Percentiles rank a stretch among this genome's conserved stretches.
Evolutionary conservation across 2,888 invertebrate genomes (phyloP).

Genomic region (Protonemura montana): DNA sequence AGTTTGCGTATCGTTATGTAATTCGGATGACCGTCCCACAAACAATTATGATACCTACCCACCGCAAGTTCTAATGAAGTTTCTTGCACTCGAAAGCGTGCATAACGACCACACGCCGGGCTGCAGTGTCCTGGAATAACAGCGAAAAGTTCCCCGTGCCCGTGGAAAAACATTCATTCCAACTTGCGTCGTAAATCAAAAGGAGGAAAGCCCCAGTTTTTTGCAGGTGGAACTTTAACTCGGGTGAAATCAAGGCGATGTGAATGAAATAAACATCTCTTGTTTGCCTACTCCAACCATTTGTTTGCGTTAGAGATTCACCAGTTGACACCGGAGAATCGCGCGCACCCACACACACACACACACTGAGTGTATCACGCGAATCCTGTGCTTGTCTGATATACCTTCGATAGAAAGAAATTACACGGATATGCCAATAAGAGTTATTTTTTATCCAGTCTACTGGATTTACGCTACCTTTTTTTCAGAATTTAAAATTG

Average conservation of each 20-base stretch:
- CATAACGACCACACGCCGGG: not conserved
- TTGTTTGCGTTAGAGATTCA: not conserved
- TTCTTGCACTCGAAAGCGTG: slow-evolving; percentile 16
- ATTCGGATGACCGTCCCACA: not conserved
- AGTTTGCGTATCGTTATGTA: not conserved
- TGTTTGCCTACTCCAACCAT: not conserved
- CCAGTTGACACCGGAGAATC: not conserved
- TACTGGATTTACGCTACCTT: too few species aligned
- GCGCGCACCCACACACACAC: too few species aligned
- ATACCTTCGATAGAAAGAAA: too few species aligned
- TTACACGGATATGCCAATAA: too few species aligned
- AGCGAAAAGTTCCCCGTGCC: not conserved
- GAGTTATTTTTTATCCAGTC: too few species aligned
- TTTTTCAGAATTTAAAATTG: too few species aligned
- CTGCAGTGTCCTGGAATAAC: not conserved
- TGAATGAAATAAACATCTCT: not conserved
- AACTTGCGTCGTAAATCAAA: slow-evolving; percentile 9
- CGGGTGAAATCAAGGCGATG: not conserved
- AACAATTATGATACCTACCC: not conserved
- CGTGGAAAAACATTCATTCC: not conserved
- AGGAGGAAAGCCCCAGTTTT: not conserved
- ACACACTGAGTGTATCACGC: not conserved
- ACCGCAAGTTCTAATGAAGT: not conserved
- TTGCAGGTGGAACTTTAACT: not conserved
- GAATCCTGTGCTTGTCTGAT: not conserved